These are phyloP conservation scores for Limnephilus rhombicus DNA, from an alignment of 2,888 invertebrate species.

Conservation along the genomic window DNA sequence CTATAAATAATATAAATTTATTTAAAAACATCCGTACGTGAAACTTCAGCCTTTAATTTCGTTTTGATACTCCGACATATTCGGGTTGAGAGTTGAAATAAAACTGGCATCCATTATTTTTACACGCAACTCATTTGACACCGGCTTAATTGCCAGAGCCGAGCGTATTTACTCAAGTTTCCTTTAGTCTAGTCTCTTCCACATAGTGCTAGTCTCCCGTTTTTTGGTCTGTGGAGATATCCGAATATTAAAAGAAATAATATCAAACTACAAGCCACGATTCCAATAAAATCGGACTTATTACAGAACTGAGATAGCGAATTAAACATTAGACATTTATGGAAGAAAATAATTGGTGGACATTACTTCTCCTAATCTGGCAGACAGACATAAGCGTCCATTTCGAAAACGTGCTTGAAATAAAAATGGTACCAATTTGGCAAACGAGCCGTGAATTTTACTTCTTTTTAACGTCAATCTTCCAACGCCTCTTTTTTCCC, in stretches of 20 bases:
- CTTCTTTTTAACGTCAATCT: conserved; percentile 37
- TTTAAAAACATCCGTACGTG: too few relatives aligned
- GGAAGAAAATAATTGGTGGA: conserved; percentile 10
- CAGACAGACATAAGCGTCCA: conserved; percentile 22
- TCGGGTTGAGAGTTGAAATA: neutral
- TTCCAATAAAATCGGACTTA: neutral
- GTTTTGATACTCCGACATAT: neutral
- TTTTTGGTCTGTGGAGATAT: neutral
- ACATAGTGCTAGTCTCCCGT: neutral
- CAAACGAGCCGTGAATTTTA: conserved; percentile 27
- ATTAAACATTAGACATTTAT: conserved; percentile 1
- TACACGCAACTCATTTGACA: neutral
- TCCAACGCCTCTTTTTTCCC: conserved; percentile 5
- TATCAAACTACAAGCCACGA: neutral
- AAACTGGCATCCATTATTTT: neutral
- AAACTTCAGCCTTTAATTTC: neutral
- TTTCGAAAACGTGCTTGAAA: conserved; percentile 18
- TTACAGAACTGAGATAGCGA: neutral
- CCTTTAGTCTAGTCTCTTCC: neutral
- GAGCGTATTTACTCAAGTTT: neutral
- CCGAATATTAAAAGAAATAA: conserved; percentile 1
- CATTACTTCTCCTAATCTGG: conserved; percentile 2
- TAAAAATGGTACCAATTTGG: conserved; percentile 30
- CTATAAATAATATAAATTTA: too few relatives aligned
- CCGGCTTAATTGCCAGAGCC: neutral